Evolutionary conservation across 2,888 invertebrate genomes (phyloP), one percentile per base, ranked within the genome.

Genomic region (Aromia moschata): DNA sequence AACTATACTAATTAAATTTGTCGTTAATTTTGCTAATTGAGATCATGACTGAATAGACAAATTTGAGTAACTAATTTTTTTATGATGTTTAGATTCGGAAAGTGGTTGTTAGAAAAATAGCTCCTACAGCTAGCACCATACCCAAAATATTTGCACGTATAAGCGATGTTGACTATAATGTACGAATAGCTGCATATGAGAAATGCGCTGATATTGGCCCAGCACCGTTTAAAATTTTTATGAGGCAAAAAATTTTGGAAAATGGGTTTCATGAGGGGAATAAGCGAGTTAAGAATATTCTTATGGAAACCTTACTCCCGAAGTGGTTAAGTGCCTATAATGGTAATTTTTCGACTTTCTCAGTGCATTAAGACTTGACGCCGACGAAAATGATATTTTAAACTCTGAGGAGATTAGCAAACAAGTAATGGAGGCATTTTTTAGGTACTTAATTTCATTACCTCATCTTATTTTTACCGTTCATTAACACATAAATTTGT

Each of bases 311-410:
- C 17, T 77, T 92, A 67, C 80, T 95, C 1, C 90, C 91, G 0
- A 83, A 89, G 2, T 95, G 95, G 95, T 80, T 94, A 59, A 85
- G 87, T 52, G 83, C 86, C 0, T 91, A 88, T 71, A 83, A 89
- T 46, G 87, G 88, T 1, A 87, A 91, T 69, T 87, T 88, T 46
- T 92, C 15, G 83, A 86, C 4, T 82, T 95, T 25, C 81, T 93
- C 11, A 86, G 87, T 56, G 89, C 89, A 1, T 83, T 95, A 30
- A 89, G 93, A 71, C 83, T 92, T 43, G 92, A 93, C 74, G 84
- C 85, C 46, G 84, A 83, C 41, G 83, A 84, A 16, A 83, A 84
- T 2, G 89, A 89, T 74, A 84, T 87, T 11, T 83, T 86, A 62
- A 84, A 84, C 53, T 85, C 85, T 43, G 79, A 83, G 0, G 83